phyloP scores from a whole-genome alignment of 2,113 vertebrate species.

The Menidia beryllina region DNA sequence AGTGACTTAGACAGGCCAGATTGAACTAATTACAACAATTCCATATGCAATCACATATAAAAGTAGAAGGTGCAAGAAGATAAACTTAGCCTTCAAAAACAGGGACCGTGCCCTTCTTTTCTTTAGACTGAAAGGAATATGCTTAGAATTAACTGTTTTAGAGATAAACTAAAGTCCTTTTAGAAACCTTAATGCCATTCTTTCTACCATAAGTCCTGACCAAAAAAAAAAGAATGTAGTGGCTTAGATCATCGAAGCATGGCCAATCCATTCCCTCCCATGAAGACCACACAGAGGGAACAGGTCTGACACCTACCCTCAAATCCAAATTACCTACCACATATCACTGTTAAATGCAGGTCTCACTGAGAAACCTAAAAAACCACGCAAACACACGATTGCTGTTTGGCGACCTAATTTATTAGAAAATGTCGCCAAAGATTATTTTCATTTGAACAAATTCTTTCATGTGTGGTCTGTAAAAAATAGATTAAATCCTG shows the following conservation, averaged over 20 bases:
- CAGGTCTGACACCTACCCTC: conserved; percentile 44
- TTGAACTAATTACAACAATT: conserved; percentile 88
- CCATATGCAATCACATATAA: conserved; percentile 78
- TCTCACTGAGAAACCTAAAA: conserved; percentile 72
- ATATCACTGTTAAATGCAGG: conserved; percentile 58
- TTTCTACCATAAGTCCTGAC: conserved; percentile 39
- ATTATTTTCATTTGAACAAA: conserved; percentile 20
- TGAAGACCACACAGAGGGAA: conserved; percentile 85
- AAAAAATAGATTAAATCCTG: conserved; percentile 59
- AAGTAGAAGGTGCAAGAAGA: conserved; percentile 53
- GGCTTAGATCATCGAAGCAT: conserved; percentile 87
- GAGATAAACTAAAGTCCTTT: conserved; percentile 70
- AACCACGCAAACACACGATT: conserved; percentile 79
- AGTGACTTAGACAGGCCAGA: conserved; percentile 79
- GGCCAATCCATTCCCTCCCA: conserved; percentile 72
- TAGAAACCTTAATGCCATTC: conserved; percentile 24
- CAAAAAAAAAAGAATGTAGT: conserved; percentile 67
- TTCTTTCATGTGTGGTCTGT: conserved; percentile 63
- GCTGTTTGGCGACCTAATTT: conserved; percentile 50
- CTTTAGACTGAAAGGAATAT: conserved; percentile 82
- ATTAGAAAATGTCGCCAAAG: conserved; percentile 55
- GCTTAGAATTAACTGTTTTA: conserved; percentile 76
- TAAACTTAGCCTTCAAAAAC: conserved; percentile 71
- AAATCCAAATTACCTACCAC: conserved; percentile 66
- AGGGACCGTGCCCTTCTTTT: conserved; percentile 72